A percentile compares a stretch with the other conserved stretches of the same genome.
Conservation (phyloP, 92 coral and sea anemone species). For the Actinostola sp. region DNA sequence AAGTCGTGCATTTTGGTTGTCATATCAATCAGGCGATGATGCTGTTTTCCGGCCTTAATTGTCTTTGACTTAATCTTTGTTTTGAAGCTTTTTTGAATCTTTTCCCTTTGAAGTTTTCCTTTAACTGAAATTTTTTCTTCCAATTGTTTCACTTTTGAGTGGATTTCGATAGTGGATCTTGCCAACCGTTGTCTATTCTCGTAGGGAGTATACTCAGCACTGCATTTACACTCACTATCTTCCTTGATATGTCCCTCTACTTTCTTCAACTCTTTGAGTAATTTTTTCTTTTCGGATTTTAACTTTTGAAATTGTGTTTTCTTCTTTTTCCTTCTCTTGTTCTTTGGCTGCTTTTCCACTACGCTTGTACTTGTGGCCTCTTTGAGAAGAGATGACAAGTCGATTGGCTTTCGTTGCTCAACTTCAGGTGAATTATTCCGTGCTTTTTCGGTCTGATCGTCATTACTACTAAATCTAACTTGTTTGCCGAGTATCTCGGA, state of each 20-base stretch:
- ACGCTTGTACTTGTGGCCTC: not conserved
- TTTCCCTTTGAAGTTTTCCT: slow-evolving; percentile 52
- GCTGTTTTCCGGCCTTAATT: slow-evolving; percentile 74
- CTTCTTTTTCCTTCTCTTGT: slow-evolving; percentile 41
- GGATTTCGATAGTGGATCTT: slow-evolving; percentile 69
- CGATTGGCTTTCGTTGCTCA: slow-evolving; percentile 10
- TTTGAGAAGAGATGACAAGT: slow-evolving; percentile 19
- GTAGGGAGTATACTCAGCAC: slow-evolving; percentile 56
- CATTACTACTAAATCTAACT: slow-evolving; percentile 52
- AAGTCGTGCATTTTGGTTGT: slow-evolving; percentile 68
- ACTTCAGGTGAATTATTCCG: not conserved
- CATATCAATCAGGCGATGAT: slow-evolving; percentile 70
- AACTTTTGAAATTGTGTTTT: slow-evolving; percentile 58
- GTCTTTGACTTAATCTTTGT: slow-evolving; percentile 61
- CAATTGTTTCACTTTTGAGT: slow-evolving; percentile 69
- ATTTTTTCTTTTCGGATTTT: slow-evolving; percentile 60
- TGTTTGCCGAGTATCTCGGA: slow-evolving; percentile 21
- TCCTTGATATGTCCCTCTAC: slow-evolving; percentile 62
- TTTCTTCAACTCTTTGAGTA: slow-evolving; percentile 58
- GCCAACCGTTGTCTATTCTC: slow-evolving; percentile 86
- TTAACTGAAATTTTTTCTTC: slow-evolving; percentile 66
- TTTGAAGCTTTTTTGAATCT: slow-evolving; percentile 45
- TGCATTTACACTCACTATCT: slow-evolving; percentile 66
- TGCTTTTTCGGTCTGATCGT: not conserved
- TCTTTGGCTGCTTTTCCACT: slow-evolving; percentile 21